Percentiles rank a stretch among this genome's conserved stretches.
Conservation (phyloP, 2,888 invertebrate genomes). For the Drosophila conformis region DNA sequence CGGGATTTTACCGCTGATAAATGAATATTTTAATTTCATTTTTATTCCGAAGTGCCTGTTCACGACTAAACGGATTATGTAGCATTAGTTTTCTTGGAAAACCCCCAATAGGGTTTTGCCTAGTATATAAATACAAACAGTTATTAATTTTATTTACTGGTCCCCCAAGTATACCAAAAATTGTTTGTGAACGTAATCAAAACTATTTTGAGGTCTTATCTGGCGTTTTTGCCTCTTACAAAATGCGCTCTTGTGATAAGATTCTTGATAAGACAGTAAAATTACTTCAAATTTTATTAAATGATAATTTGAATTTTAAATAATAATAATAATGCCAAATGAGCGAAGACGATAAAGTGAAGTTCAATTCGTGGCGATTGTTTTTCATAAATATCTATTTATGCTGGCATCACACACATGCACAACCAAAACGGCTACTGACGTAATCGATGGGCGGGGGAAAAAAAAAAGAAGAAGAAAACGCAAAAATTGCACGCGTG, state of each 20-base stretch:
- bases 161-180: background rate
- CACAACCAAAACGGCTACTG: constrained; percentile 47
- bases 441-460: constrained; percentile 74
- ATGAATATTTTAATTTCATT: constrained; percentile 38
- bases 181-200: constrained; percentile 59
- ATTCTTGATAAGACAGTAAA: constrained; percentile 60
- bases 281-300: constrained; percentile 32
- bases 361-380: constrained; percentile 10
- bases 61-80: constrained; percentile 38
- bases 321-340: constrained; percentile 47
- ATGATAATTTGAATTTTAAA: constrained; percentile 72
- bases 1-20: constrained; percentile 45
- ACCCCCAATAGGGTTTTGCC: constrained; percentile 17
- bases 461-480: constrained; percentile 38
- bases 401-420: constrained; percentile 12
- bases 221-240: constrained; percentile 58
- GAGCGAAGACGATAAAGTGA: constrained; percentile 22
- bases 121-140: constrained; percentile 5
- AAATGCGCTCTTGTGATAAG: constrained; percentile 65
- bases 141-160: constrained; percentile 25
- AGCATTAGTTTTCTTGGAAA: constrained; percentile 1
- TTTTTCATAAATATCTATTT: constrained; percentile 28
- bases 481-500: constrained; percentile 63
- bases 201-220: constrained; percentile 65
- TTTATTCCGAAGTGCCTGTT: constrained; percentile 28